Evolutionary conservation across 2,113 vertebrate species (phyloP), one percentile per base, ranked within the genome.

Genomic region (Hydrochoerus hydrochaeris): DNA sequence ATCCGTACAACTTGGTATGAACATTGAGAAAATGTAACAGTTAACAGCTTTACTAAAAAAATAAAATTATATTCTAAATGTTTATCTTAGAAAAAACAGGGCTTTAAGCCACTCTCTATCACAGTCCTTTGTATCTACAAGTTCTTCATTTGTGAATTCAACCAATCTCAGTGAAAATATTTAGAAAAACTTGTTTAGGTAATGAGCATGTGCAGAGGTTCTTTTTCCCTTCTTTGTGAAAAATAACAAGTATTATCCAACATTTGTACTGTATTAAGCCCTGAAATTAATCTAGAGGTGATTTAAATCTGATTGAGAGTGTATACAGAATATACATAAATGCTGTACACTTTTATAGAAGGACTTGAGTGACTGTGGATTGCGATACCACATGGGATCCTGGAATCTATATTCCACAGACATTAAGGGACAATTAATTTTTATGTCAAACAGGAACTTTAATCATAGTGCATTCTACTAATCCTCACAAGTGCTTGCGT

Each of bases 21-120:
- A 71, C 87, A 94, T 44, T 96, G 77, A 87, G 46, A 81, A 97
- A 97, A 87, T 46, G 0, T 9, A 94, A 65, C 3, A 13, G 62
- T 65, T 93, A 87, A 32, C n/a, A 92, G 26, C 17, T 35, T 90
- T 75, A 73, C 28, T 54, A 1, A 92, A 90, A 41, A 94, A 90
- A 96, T 1, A 77, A 60, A 41, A 84, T 93, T 95, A 65, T 41
- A n/a, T 46, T 81, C 13, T 57, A 91, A 93, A 62, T 94, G 28
- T 19, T 93, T 71, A 78, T 1, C 11, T 90, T 84, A 96, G 44
- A 85, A 24, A 85, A 96, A 94, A 91, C 17, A 44, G 17, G 49
- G 20, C 22, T 10, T 85, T 91, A 95, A 93, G 87, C 5, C n/a
- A 84, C 8, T 38, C 75, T 85, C 69, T 65, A 81, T 54, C 60